Evolutionary conservation across 2,113 vertebrate species (phyloP).

Genomic region (Eptatretus burgeri): DNA sequence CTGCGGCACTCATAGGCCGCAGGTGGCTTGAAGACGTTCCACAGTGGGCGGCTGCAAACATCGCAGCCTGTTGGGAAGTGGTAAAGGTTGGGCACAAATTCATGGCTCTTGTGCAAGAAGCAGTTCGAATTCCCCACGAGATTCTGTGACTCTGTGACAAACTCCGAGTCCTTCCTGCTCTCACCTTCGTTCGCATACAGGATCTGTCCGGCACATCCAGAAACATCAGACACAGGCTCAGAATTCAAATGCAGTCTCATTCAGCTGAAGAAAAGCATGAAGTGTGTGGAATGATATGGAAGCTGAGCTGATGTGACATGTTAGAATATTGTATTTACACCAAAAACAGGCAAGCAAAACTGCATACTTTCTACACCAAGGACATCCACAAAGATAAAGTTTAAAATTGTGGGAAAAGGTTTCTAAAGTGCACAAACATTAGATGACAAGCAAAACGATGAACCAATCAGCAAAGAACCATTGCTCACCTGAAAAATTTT

Average conservation of each 20-base stretch:
- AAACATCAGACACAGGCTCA: too few relatives aligned
- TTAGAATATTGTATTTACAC: too few relatives aligned
- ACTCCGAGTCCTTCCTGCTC: conserved; percentile 15
- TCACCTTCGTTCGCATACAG: conserved; percentile 94
- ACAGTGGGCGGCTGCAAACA: conserved; percentile 4
- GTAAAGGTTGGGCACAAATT: conserved; percentile 1
- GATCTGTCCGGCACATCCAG: conserved; percentile 23
- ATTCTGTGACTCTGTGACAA: conserved; percentile 1
- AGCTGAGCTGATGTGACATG: too few relatives aligned
- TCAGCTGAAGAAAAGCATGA: too few relatives aligned
- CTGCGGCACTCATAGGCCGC: conserved; percentile 4
- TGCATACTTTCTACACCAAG: too few relatives aligned
- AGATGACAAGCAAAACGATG: too few relatives aligned
- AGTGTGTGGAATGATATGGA: too few relatives aligned
- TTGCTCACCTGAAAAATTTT: conserved; percentile 76
- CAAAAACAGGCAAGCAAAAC: too few relatives aligned
- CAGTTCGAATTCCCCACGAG: background rate
- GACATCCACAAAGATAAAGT: too few relatives aligned
- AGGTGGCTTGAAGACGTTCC: conserved; percentile 1
- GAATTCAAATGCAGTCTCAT: too few relatives aligned
- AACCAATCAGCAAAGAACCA: background rate
- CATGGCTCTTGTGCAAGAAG: background rate
- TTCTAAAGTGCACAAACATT: too few relatives aligned
- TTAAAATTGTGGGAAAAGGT: too few relatives aligned
- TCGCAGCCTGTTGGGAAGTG: conserved; percentile 2